Evolutionary conservation across 2,888 invertebrate species (phyloP), one percentile per base, ranked within the genome.

Genomic region (Sphaeridia pumilis): DNA sequence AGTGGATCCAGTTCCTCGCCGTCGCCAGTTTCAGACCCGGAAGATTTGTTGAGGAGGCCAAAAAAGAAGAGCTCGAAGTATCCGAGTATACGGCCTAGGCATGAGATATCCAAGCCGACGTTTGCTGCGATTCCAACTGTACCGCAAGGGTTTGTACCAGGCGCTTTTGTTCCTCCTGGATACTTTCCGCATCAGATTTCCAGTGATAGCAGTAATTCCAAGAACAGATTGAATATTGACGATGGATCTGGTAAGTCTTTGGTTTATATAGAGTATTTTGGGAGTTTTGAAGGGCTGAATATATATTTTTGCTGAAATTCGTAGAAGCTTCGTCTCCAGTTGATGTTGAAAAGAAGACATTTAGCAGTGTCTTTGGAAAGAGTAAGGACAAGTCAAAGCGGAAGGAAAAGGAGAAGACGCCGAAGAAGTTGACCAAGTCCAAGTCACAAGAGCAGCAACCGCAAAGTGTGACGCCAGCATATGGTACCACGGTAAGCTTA

Each of bases 81-180:
- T 46, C 57, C 61, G 7, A 61, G 58, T 35, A 58, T 57, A 20
- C 55, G 64, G 24, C 55, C 59, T 2, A 45, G 61, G 20, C 64
- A 64, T 54, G 59, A 61, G 56, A 61, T 59, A 44, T n/a, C n/a
- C n/a, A 64, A 64, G 44, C 61, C 63, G n/a, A 64, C 63, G 25
- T 64, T 60, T 45, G 59, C 64, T n/a, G 62, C 64, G 2, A 64
- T 64, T 49, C 64, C 64, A 14, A 64, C 64, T 1, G 62, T 64
- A 28, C 64, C 64, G 31, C 59, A 59, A 46, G 63, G 63, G 38
- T 63, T 61, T 49, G 58, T 60, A 21, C 59, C 46, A 38, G 17
- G 20, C 5, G 38, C 17, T 7, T 38, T 38, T 38, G 17, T 20
- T 10, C 36, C 35, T 12, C 46, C 60, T 41, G 59, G 59, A 27